Conservation (phyloP, 92 coral and sea anemone species). For the Porites rus region DNA sequence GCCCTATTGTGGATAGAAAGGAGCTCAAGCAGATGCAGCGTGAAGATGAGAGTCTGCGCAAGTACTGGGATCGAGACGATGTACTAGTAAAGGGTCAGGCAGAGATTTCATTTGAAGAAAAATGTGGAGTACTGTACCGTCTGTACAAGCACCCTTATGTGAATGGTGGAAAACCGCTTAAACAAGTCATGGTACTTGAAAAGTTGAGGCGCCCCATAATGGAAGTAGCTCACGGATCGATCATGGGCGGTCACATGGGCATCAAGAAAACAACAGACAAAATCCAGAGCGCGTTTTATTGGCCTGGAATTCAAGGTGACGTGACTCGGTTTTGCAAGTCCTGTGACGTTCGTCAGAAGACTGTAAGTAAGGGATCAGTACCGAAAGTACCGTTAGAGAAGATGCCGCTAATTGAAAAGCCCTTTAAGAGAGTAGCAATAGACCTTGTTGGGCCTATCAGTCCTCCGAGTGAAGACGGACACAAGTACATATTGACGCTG, state of each 20-base stretch:
- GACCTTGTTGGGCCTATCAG: constrained; percentile 48
- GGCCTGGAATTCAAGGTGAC: constrained; percentile 51
- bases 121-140: constrained; percentile 28
- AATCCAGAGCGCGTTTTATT: constrained; percentile 24
- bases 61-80: constrained; percentile 7
- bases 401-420: constrained; percentile 78
- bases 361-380: constrained; percentile 64
- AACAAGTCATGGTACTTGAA: constrained; percentile 46
- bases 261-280: constrained; percentile 43
- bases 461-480: constrained; percentile 38
- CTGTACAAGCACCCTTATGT: constrained; percentile 38
- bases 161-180: constrained; percentile 32
- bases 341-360: constrained; percentile 72
- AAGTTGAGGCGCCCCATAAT: constrained; percentile 41
- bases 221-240: constrained; percentile 59
- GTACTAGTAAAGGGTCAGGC: neutral
- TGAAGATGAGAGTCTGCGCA: constrained; percentile 42
- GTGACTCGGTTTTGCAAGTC: constrained; percentile 42
- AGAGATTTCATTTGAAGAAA: neutral
- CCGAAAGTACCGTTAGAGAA: constrained; percentile 59
- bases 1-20: constrained; percentile 27
- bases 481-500: neutral
- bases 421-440: constrained; percentile 65
- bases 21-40: constrained; percentile 45
- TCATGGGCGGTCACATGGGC: constrained; percentile 44